phyloP scores from a whole-genome alignment of 1,140 invertebrate species.

The Pseudomyrmex sp. region DNA sequence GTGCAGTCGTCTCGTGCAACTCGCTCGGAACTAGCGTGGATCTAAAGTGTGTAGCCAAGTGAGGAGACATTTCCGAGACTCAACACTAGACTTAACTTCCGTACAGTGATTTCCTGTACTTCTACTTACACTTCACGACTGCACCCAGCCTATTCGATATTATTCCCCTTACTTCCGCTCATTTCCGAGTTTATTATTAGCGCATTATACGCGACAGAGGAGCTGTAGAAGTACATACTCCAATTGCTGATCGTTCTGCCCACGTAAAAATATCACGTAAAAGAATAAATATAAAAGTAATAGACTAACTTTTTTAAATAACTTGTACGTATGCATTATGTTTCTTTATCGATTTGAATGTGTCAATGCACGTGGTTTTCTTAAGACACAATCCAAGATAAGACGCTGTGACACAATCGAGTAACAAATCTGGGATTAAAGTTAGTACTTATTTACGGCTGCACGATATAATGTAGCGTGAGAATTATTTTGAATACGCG shows the following conservation, averaged over 20 bases:
- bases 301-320: neutral
- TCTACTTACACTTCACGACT: constrained; percentile 23
- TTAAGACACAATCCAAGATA: neutral
- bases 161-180: constrained; percentile 18
- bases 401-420: constrained; percentile 14
- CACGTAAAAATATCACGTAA: too few relatives aligned
- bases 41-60: constrained; percentile 65
- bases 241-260: too few relatives aligned
- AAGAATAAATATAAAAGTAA: neutral
- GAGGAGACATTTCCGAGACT: constrained; percentile 42
- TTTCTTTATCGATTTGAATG: neutral
- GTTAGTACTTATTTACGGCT: constrained; percentile 64
- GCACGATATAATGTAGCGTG: constrained; percentile 3
- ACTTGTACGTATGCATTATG: neutral
- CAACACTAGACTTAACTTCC: constrained; percentile 21
- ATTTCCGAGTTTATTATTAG: constrained; percentile 42
- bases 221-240: too few relatives aligned
- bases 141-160: constrained; percentile 18
- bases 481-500: constrained; percentile 41
- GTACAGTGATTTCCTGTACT: neutral
- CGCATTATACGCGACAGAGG: neutral
- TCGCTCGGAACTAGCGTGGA: constrained; percentile 68
- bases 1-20: constrained; percentile 73
- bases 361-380: neutral
- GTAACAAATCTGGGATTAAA: constrained; percentile 42